Evolutionary conservation across 2,888 invertebrate genomes (phyloP).

Genomic region (Arrhopalites spinosus): DNA sequence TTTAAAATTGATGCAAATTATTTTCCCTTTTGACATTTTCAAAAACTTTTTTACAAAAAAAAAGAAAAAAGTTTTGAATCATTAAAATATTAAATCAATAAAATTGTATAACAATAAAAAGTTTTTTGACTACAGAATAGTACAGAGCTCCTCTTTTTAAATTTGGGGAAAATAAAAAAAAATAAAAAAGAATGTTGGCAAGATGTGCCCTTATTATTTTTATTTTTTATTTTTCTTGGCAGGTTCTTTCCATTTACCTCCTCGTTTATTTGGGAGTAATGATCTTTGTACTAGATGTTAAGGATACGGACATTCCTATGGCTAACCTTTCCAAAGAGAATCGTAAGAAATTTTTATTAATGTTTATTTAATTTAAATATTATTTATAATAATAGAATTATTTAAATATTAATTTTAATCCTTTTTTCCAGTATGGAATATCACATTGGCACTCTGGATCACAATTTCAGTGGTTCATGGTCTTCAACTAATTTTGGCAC

Average conservation of each 20-base stretch:
- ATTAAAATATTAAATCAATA: neutral
- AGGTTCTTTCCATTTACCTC: constrained; percentile 29
- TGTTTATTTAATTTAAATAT: neutral
- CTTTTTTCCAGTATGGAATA: constrained; percentile 9
- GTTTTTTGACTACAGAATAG: neutral
- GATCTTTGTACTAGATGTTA: constrained; percentile 26
- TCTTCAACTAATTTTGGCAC: constrained; percentile 11
- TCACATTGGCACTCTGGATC: constrained; percentile 24
- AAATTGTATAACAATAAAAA: neutral
- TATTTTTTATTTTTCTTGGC: neutral
- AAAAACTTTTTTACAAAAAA: neutral
- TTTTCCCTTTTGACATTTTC: too few relatives aligned
- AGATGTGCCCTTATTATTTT: neutral
- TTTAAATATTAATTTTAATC: neutral
- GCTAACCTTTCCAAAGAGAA: constrained; percentile 1
- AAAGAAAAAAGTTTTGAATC: too few relatives aligned
- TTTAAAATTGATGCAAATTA: too few relatives aligned
- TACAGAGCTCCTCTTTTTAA: neutral
- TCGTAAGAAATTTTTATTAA: constrained; percentile 13
- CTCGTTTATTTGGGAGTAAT: constrained; percentile 27
- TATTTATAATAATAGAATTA: neutral
- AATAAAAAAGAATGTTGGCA: neutral
- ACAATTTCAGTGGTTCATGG: constrained; percentile 5
- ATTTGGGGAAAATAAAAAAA: neutral
- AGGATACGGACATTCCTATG: constrained; percentile 31